Evolutionary conservation across 2,113 vertebrate genomes (phyloP), one percentile per base, ranked within the genome.

Genomic region (Otus sunia): DNA sequence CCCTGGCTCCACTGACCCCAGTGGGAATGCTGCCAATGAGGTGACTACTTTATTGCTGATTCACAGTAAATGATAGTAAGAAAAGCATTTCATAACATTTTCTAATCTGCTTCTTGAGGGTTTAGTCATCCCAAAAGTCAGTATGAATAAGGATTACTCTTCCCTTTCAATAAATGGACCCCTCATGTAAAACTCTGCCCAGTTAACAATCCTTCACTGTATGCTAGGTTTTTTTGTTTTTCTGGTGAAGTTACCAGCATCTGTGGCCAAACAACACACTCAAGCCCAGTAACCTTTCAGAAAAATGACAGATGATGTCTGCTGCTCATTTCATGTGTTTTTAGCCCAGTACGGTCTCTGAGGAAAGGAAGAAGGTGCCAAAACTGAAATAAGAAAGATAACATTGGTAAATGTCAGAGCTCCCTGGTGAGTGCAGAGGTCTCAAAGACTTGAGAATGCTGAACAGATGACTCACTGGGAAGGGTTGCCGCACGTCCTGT

Each of bases 361-460:
- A 94, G 94, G 95, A 78, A 76, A 78, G 29, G 18, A 85, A 59
- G 82, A 81, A 36, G 45, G 82, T 94, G 97, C 98, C 98, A 98
- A 96, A 93, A 97, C 95, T 92, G 94, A 96, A 97, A 98, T 97
- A 97, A 97, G 96, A 97, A 97, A 97, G 96, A 98, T 96, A 97
- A 97, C 95, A 98, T 87, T 97, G 97, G 96, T 96, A 97, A 97
- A 98, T 95, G 95, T 94, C 97, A 97, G 97, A 92, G 62, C 94
- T 97, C 96, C 94, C 90, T 91, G 75, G 97, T 96, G 94, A 95
- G 96, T 53, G 79, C 84, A 94, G 97, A 96, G 69, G 71, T 85
- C 92, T 97, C 63, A n/a, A 67, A 86, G 77, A 49, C 92, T 96
- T 34, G 62, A 67, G 90, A 93, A 94, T 94, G 95, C 96, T 93